Base-by-base conservation (phyloP, 1,140 invertebrate species). In the Heterodera schachtii region DNA sequence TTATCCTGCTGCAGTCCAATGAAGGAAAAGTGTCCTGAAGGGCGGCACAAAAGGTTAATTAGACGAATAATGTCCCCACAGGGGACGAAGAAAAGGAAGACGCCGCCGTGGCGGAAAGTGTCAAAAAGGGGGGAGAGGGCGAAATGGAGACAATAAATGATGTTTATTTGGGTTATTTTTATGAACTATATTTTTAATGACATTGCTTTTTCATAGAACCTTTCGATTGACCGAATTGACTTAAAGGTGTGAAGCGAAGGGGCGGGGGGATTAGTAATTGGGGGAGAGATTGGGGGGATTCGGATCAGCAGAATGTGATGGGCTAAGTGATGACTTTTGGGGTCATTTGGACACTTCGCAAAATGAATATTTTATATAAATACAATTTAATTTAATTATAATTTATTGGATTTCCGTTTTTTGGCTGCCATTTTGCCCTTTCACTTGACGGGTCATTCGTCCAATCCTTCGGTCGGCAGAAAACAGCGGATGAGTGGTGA, bases 11-110 rank as follows among this genome's bases (percentile, higher is more conserved):
- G 11, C 57, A 11, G 16, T 19, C 57, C 69, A 46, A 71, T 71
- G 69, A 11, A 13, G 69, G 8, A 41, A 41, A 71, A 41, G 69
- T 43, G 69, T 13, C 9, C 41, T 41, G 41, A 71, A 71, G 69
- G 67, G 31, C 31, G 31, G 69, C 69, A 71, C 69, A 71, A 71
- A 71, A 71, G 69, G 69, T 71, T 31, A 71, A 71, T 71, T 71
- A 71, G 69, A 41, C 69, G 69, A 46, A 64, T 46, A 71, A 46
- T 41, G 69, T 46, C 41, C 69, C 31, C 69, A 21, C 9, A 8
- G 44, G 69, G 67, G 3, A n/a, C 16, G 67, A n/a, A 41, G 4
- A 19, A 71, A 71, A 43, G 69, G 69, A 46, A 41, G n/a, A 41
- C 9, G 69, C 31, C 31, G 41, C 69, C 41, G 9, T 41, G 4